Percentiles rank a stretch among this genome's conserved stretches.
Evolutionary conservation across 2,113 vertebrate species (phyloP).

Genomic region (Oreochromis niloticus): DNA sequence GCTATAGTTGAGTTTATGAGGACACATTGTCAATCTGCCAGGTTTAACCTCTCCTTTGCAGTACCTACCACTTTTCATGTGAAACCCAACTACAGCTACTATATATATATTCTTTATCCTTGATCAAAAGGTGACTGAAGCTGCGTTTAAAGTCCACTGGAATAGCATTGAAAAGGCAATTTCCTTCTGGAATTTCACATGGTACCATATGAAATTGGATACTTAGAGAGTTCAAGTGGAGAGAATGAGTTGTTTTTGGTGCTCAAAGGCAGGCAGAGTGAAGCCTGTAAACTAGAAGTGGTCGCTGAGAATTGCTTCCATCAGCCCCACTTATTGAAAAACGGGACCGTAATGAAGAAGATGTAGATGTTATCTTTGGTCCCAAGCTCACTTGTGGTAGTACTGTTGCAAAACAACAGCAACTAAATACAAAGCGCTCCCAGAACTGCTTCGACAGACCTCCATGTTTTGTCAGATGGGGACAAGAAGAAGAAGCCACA

Average conservation of each 20-base stretch:
- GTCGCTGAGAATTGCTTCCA: background rate
- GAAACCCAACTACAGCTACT: background rate
- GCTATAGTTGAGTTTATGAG: background rate
- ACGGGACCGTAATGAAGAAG: background rate
- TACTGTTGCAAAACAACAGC: background rate
- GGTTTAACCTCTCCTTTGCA: background rate
- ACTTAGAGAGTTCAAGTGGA: background rate
- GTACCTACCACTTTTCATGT: background rate
- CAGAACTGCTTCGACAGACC: background rate
- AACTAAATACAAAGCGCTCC: background rate
- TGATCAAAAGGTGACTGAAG: background rate
- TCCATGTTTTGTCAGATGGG: background rate
- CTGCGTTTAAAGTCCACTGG: background rate
- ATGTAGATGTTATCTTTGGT: background rate
- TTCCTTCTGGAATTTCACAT: background rate
- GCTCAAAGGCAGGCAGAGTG: background rate
- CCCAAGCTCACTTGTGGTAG: background rate
- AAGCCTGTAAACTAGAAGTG: background rate
- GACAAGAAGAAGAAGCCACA: background rate
- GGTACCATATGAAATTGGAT: background rate
- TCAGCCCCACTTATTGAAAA: background rate
- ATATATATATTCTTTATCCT: background rate
- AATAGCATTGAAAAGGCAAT: slow-evolving; percentile 6
- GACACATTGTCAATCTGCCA: background rate
- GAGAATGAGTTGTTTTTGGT: background rate